A percentile compares a stretch with the other conserved stretches of the same genome.
Evolutionary conservation across 1,140 invertebrate genomes (phyloP).

Genomic region (Drosophila dunni): DNA sequence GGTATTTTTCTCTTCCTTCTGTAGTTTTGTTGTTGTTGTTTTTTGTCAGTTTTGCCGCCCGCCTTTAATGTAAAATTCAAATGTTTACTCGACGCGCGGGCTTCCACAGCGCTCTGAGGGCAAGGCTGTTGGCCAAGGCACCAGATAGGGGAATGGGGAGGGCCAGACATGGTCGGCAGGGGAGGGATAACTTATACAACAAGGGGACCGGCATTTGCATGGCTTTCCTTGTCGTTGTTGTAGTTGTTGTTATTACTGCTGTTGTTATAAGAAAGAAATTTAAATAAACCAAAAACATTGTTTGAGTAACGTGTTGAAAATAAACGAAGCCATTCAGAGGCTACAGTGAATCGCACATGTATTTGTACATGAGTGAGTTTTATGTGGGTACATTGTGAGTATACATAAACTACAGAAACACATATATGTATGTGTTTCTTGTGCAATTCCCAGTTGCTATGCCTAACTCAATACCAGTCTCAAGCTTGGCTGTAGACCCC

Average conservation of each 20-base stretch:
- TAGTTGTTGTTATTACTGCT: conserved; percentile 27
- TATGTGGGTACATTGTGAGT: conserved; percentile 25
- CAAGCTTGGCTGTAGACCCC: conserved; percentile 34
- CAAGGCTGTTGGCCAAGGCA: conserved; percentile 44
- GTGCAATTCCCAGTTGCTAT: conserved; percentile 48
- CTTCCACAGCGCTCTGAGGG: conserved; percentile 64
- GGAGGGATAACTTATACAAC: conserved; percentile 65
- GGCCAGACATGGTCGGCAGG: background rate
- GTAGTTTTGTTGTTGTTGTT: conserved; percentile 19
- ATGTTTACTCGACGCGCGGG: conserved; percentile 74
- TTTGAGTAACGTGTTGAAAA: conserved; percentile 83
- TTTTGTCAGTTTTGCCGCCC: conserved; percentile 55
- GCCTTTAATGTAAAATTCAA: conserved; percentile 83
- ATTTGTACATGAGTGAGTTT: conserved; percentile 38
- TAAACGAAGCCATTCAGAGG: conserved; percentile 79
- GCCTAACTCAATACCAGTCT: background rate
- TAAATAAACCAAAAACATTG: conserved; percentile 83
- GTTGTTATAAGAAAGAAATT: conserved; percentile 78
- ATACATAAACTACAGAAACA: background rate
- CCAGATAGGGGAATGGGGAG: background rate
- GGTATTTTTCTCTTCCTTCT: no score
- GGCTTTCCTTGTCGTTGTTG: conserved; percentile 66
- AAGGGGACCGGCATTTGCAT: conserved; percentile 72
- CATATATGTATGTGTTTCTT: conserved; percentile 19
- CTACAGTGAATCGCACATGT: conserved; percentile 56